A percentile compares a stretch with the other conserved stretches of the same genome.
Conservation (phyloP, 2,797 vertebrate species). For the Ptychobarbus kaznakovi region DNA sequence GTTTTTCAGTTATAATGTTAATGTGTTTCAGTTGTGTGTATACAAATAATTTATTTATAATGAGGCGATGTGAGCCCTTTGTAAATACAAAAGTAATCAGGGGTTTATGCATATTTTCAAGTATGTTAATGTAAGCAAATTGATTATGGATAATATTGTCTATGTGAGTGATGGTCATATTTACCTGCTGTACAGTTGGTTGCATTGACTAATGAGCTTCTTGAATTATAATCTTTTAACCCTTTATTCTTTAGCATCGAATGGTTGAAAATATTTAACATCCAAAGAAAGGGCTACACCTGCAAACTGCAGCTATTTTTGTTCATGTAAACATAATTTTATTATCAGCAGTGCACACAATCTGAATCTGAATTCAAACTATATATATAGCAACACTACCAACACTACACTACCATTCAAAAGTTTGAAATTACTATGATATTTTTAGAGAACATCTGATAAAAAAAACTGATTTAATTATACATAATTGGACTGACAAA, state of each 20-base stretch:
- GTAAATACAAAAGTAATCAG: slow-evolving; percentile 26
- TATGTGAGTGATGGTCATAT: slow-evolving; percentile 73
- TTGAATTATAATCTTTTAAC: slow-evolving; percentile 70
- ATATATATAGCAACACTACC: background rate
- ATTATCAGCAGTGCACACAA: background rate
- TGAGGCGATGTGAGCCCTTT: slow-evolving; percentile 6
- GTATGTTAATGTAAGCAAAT: slow-evolving; percentile 52
- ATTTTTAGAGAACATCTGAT: background rate
- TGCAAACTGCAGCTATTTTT: slow-evolving; percentile 34
- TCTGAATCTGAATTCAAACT: background rate
- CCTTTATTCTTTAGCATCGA: slow-evolving; percentile 57
- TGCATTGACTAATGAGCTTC: slow-evolving; percentile 73
- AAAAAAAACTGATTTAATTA: background rate
- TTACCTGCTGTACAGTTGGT: slow-evolving; percentile 74
- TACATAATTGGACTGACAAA: background rate
- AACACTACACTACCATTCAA: background rate
- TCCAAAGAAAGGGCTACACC: slow-evolving; percentile 42
- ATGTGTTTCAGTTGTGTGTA: background rate
- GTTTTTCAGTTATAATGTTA: background rate
- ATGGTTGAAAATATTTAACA: slow-evolving; percentile 31
- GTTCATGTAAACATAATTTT: slow-evolving; percentile 1
- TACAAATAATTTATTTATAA: background rate
- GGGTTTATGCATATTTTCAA: slow-evolving; percentile 28
- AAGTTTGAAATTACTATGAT: background rate
- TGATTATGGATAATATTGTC: slow-evolving; percentile 66